Conservation (phyloP, 2,888 invertebrate species). For the Lasius fuliginosus region DNA sequence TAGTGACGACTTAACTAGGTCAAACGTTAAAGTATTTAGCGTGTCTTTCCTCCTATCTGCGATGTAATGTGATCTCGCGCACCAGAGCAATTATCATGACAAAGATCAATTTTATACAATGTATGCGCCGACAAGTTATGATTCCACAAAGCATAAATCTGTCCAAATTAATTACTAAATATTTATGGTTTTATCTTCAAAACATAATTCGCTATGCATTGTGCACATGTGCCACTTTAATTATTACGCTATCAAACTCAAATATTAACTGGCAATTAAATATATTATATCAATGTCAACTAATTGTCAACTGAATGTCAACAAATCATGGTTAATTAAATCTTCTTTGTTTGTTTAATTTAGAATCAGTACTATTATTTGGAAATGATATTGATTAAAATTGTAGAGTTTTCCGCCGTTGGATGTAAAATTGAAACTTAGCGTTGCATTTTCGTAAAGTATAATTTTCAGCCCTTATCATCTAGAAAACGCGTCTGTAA, state of each 20-base stretch:
- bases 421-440: background rate
- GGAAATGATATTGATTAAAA: background rate
- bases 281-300: conserved; percentile 16
- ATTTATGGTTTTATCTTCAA: conserved; percentile 35
- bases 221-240: background rate
- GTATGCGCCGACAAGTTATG: background rate
- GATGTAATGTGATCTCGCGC: background rate
- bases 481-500: conserved; percentile 16
- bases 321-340: background rate
- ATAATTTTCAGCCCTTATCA: background rate
- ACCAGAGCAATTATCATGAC: background rate
- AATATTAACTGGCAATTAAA: conserved; percentile 35
- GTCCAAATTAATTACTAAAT: conserved; percentile 29
- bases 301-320: conserved; percentile 6
- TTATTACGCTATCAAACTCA: conserved; percentile 30
- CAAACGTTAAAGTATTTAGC: conserved; percentile 62
- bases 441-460: background rate
- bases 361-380: background rate
- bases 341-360: background rate
- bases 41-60: conserved; percentile 22
- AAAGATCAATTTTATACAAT: conserved; percentile 13
- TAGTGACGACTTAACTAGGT: conserved; percentile 60
- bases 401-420: background rate
- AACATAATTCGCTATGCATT: conserved; percentile 29
- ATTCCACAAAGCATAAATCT: conserved; percentile 2